These are phyloP conservation scores for Synanthedon tipuliformis DNA, from an alignment of 2,888 invertebrate species.

Conservation along the genomic window DNA sequence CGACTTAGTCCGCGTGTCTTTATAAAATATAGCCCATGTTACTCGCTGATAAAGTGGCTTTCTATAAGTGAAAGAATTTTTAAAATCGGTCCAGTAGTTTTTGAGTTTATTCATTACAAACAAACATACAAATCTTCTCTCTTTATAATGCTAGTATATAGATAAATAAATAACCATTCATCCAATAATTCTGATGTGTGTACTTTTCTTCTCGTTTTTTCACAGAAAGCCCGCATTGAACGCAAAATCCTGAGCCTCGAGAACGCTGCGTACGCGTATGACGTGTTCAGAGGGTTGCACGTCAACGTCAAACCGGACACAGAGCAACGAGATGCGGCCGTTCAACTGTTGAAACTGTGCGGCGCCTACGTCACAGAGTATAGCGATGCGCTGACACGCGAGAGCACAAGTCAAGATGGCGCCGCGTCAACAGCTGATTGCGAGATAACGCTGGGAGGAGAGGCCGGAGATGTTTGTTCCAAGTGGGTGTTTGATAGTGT, in stretches of 20 bases:
- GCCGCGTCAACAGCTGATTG: constrained; percentile 8
- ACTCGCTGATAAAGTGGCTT: no score
- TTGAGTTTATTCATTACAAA: no score
- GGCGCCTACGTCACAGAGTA: constrained; percentile 27
- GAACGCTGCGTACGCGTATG: constrained; percentile 42
- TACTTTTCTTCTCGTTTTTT: no score
- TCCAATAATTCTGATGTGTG: constrained; percentile 15
- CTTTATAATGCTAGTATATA: no score
- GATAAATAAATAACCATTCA: not conserved
- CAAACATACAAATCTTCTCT: no score
- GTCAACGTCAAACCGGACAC: constrained; percentile 25
- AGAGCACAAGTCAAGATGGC: constrained; percentile 15
- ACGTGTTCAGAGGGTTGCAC: constrained; percentile 43
- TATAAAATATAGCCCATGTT: no score
- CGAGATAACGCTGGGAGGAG: constrained; percentile 33
- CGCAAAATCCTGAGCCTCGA: constrained; percentile 32
- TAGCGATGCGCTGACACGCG: constrained; percentile 9
- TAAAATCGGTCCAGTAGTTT: no score
- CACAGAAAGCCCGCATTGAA: constrained; percentile 49
- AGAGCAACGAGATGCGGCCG: constrained; percentile 31
- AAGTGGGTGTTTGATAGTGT: constrained; percentile 61
- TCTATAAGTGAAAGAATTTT: no score
- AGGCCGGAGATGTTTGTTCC: constrained; percentile 29
- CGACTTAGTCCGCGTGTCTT: no score
- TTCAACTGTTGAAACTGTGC: constrained; percentile 35